Evolutionary conservation across 2,888 invertebrate genomes (phyloP).

Genomic region (Scotopteryx bipunctaria): DNA sequence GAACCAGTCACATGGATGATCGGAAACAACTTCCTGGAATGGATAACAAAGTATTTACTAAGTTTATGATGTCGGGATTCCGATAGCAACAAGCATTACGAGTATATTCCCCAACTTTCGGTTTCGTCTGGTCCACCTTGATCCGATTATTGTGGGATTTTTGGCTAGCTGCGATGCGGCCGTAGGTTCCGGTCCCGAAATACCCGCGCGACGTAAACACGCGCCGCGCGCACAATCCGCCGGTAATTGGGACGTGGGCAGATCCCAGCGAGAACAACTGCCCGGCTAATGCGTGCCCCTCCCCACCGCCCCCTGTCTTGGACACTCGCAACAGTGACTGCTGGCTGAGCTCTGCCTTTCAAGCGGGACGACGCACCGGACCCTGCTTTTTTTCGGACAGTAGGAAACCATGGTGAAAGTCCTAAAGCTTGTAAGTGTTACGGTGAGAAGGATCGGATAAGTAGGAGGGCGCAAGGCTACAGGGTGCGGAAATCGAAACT

Average conservation of each 20-base stretch:
- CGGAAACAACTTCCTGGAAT: too few species aligned
- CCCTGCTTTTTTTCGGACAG: too few species aligned
- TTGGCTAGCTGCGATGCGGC: conserved; percentile 64
- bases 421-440: background rate
- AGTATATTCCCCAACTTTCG: conserved; percentile 39
- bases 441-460: background rate
- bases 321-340: too few species aligned
- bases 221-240: conserved; percentile 36
- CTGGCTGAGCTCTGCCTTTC: too few species aligned
- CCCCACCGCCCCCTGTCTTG: too few species aligned
- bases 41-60: too few species aligned
- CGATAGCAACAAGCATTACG: conserved; percentile 39
- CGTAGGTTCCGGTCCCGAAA: conserved; percentile 75
- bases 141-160: conserved; percentile 70
- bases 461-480: conserved; percentile 10
- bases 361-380: too few species aligned
- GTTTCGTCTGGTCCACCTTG: conserved; percentile 63
- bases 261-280: conserved; percentile 11
- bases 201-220: conserved; percentile 72
- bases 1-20: too few species aligned
- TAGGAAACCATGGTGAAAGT: background rate
- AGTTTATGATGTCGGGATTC: background rate
- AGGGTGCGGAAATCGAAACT: conserved; percentile 16
- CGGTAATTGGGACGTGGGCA: conserved; percentile 33
- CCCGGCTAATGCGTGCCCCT: background rate